These are phyloP conservation scores for Ylistrum balloti DNA, from an alignment of 1,140 invertebrate genomes.

Conservation along the genomic window DNA sequence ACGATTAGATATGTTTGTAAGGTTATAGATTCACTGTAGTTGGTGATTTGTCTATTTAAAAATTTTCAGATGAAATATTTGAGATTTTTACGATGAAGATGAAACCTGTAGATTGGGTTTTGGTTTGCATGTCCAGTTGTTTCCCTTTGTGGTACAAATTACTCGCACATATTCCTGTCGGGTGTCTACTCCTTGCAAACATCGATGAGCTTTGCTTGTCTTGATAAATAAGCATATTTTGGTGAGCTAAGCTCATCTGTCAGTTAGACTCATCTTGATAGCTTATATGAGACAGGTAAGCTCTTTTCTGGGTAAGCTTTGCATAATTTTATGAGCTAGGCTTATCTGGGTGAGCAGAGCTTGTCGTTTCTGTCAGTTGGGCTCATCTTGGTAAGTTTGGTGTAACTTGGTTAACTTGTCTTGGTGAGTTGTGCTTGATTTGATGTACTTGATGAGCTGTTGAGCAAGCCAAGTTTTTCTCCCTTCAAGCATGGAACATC, in stretches of 20 bases:
- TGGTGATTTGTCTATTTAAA: too few relatives aligned
- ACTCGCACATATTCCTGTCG: not conserved
- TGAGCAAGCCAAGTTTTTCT: too few relatives aligned
- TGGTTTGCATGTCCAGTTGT: constrained; percentile 56
- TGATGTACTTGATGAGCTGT: too few relatives aligned
- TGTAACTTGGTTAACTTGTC: not conserved
- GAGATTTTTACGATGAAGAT: not conserved
- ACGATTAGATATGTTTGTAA: too few relatives aligned
- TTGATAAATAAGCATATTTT: not conserved
- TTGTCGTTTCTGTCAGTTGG: not conserved
- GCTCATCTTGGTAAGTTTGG: not conserved
- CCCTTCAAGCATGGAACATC: too few relatives aligned
- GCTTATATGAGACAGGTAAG: too few relatives aligned
- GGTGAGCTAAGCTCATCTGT: not conserved
- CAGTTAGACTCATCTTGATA: too few relatives aligned
- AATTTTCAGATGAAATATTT: not conserved
- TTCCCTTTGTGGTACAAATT: constrained; percentile 70
- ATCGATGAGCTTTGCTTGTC: not conserved
- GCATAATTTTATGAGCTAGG: not conserved
- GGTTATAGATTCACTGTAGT: too few relatives aligned
- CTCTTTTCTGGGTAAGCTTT: too few relatives aligned
- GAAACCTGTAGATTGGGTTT: constrained; percentile 25
- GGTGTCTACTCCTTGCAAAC: not conserved
- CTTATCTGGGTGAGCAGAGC: not conserved
- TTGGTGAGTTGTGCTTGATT: not conserved